Evolutionary conservation across 2,888 invertebrate genomes (phyloP).

Genomic region (Agrotis ipsilon): DNA sequence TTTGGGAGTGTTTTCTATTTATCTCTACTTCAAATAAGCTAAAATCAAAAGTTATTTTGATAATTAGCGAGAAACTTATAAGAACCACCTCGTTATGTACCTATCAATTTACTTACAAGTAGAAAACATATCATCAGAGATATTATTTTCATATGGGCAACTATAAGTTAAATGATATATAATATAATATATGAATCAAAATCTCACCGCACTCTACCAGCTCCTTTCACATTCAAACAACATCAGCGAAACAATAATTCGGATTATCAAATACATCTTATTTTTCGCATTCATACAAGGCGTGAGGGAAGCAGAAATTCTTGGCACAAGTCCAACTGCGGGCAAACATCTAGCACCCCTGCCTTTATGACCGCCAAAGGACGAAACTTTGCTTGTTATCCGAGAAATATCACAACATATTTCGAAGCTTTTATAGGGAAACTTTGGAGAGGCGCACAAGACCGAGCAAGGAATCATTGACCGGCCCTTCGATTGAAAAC

Average conservation of each 20-base stretch:
- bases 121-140: background rate
- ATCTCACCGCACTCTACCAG: background rate
- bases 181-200: slow-evolving; percentile 2
- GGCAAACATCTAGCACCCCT: slow-evolving; percentile 70
- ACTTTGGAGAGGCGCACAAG: slow-evolving; percentile 80
- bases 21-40: background rate
- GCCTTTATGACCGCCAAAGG: slow-evolving; percentile 76
- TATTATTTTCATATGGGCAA: background rate
- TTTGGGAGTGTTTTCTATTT: slow-evolving; percentile 9
- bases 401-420: slow-evolving; percentile 87
- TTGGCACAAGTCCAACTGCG: slow-evolving; percentile 73
- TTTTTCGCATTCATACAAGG: slow-evolving; percentile 63
- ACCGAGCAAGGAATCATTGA: slow-evolving; percentile 68
- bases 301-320: slow-evolving; percentile 60
- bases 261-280: slow-evolving; percentile 61
- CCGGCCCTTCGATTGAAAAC: slow-evolving; percentile 62
- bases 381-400: slow-evolving; percentile 88
- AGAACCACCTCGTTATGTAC: background rate
- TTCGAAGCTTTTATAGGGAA: slow-evolving; percentile 83
- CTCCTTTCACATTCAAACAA: slow-evolving; percentile 53
- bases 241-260: slow-evolving; percentile 47
- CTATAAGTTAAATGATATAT: background rate
- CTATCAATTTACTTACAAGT: background rate
- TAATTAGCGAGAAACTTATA: background rate
- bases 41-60: background rate